These are phyloP conservation scores for Syncerus caffer DNA, from an alignment of 2,797 vertebrate genomes.

Conservation along the genomic window DNA sequence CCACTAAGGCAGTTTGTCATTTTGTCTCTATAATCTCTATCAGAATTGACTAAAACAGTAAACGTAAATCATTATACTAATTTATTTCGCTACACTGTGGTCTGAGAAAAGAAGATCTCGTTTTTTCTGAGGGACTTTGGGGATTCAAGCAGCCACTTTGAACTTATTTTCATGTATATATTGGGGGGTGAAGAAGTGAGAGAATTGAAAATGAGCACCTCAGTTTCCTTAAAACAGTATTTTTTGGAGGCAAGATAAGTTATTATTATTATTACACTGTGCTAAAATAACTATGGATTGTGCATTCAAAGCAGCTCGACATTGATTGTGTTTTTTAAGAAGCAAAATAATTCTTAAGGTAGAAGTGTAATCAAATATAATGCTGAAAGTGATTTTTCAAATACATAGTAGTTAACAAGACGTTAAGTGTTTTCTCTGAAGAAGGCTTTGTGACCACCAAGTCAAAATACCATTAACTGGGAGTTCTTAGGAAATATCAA, in stretches of 20 bases:
- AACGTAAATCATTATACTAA: slow-evolving; percentile 92
- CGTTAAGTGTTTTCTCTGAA: slow-evolving; percentile 68
- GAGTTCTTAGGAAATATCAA: neutral
- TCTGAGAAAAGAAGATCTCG: slow-evolving; percentile 84
- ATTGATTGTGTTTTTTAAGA: slow-evolving; percentile 67
- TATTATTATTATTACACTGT: slow-evolving; percentile 54
- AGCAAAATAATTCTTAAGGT: slow-evolving; percentile 70
- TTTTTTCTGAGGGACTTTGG: slow-evolving; percentile 81
- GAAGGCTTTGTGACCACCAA: slow-evolving; percentile 46
- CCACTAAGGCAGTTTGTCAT: slow-evolving; percentile 88
- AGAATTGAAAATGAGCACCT: slow-evolving; percentile 81
- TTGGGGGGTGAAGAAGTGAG: slow-evolving; percentile 56
- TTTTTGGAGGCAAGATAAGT: slow-evolving; percentile 64
- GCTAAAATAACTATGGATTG: slow-evolving; percentile 63
- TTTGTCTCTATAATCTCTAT: slow-evolving; percentile 92
- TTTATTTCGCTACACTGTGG: slow-evolving; percentile 87
- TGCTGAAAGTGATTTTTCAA: slow-evolving; percentile 68
- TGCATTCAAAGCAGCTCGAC: slow-evolving; percentile 64
- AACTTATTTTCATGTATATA: slow-evolving; percentile 79
- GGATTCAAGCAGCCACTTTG: slow-evolving; percentile 79
- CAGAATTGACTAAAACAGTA: slow-evolving; percentile 91
- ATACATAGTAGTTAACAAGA: slow-evolving; percentile 71
- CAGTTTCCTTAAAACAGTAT: slow-evolving; percentile 74
- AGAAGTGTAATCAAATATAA: slow-evolving; percentile 60
- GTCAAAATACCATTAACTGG: slow-evolving; percentile 57